Conservation (phyloP, 2,113 vertebrate species). For the Vulpes lagopus region DNA sequence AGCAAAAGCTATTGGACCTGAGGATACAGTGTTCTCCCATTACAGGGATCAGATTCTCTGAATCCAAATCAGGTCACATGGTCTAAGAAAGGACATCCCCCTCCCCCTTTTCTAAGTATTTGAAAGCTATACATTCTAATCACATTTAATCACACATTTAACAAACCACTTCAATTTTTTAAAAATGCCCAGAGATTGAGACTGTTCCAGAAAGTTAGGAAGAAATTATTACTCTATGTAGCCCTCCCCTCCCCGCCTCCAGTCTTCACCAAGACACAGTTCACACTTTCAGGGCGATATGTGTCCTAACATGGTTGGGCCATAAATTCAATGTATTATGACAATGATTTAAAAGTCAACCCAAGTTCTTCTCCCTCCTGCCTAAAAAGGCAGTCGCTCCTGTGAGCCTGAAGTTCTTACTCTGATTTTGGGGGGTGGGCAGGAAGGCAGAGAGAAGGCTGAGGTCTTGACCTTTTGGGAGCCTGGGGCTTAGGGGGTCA, state of each 20-base stretch:
- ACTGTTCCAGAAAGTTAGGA: background rate
- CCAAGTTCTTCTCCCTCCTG: background rate
- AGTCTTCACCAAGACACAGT: background rate
- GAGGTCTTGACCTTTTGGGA: background rate
- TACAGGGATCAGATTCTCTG: background rate
- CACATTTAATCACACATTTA: slow-evolving; percentile 48
- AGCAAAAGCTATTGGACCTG: background rate
- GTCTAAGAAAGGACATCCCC: background rate
- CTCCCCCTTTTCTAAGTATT: background rate
- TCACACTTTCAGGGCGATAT: background rate
- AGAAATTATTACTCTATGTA: background rate
- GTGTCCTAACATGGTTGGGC: background rate
- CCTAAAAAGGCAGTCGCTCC: background rate
- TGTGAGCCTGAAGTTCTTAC: background rate
- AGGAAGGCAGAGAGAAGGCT: background rate
- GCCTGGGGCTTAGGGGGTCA: background rate
- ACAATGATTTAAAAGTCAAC: background rate
- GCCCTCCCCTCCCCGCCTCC: too few relatives aligned
- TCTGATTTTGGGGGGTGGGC: background rate
- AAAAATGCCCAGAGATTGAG: background rate
- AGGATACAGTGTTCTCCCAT: background rate
- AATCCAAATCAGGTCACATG: slow-evolving; percentile 11
- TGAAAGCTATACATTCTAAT: background rate
- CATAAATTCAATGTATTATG: background rate
- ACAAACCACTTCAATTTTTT: background rate